phyloP scores from a whole-genome alignment of 2,888 invertebrate genomes.

The Monoplex corrugatus region DNA sequence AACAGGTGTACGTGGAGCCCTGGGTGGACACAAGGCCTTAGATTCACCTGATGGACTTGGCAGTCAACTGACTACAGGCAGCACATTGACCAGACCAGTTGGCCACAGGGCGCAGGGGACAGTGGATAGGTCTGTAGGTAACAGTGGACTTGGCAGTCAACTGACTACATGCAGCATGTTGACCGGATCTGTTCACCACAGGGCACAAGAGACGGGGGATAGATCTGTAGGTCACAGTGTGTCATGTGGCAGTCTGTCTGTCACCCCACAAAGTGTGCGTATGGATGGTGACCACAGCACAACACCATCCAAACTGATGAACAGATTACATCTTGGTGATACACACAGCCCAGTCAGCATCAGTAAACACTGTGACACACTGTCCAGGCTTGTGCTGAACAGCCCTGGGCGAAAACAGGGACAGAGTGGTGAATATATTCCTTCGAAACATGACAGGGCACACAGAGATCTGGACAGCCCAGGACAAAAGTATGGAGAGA shows the following conservation, averaged over 20 bases:
- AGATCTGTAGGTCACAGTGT: background rate
- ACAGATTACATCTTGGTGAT: background rate
- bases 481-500: background rate
- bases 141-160: no score
- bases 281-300: background rate
- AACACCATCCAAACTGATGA: conserved; percentile 34
- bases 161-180: background rate
- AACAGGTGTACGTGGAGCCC: background rate
- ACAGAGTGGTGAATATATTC: background rate
- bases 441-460: background rate
- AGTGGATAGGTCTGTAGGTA: background rate
- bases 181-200: background rate
- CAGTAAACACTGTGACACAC: background rate
- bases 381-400: background rate
- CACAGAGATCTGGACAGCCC: background rate
- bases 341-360: background rate
- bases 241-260: background rate
- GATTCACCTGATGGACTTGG: background rate
- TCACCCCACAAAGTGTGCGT: background rate
- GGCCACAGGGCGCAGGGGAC: background rate
- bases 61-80: background rate
- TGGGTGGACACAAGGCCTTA: no score
- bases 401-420: background rate
- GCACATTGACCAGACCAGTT: no score
- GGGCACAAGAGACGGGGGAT: background rate